Evolutionary conservation across 1,140 invertebrate species (phyloP).

Genomic region (Cardiocondyla obscurior): DNA sequence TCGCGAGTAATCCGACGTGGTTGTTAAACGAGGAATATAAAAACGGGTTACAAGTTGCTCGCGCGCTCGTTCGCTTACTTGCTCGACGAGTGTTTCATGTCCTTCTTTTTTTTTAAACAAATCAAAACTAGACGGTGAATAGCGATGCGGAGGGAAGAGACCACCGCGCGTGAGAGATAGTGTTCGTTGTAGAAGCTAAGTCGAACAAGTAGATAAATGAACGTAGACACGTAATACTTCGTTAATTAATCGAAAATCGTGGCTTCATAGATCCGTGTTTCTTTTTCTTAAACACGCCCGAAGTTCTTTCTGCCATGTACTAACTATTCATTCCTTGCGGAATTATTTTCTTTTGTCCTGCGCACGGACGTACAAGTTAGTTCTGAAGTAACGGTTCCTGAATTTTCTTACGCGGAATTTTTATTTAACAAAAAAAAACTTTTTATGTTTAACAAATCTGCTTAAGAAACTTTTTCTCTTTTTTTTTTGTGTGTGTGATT

Average conservation of each 20-base stretch:
- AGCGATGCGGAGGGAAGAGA: neutral
- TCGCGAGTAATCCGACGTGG: slow-evolving; percentile 31
- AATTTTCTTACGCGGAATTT: neutral
- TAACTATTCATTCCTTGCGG: slow-evolving; percentile 59
- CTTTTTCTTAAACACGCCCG: slow-evolving; percentile 43
- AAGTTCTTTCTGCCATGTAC: slow-evolving; percentile 27
- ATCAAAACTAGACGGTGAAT: slow-evolving; percentile 23
- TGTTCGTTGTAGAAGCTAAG: slow-evolving; percentile 30
- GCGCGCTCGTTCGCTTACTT: slow-evolving; percentile 7
- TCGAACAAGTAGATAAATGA: slow-evolving; percentile 21
- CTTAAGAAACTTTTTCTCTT: neutral
- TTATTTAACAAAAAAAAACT: neutral
- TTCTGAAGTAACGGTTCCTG: slow-evolving; percentile 26
- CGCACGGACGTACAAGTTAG: neutral
- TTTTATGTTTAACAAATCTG: neutral
- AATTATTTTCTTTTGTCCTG: slow-evolving; percentile 37
- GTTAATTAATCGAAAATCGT: neutral
- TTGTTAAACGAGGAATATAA: neutral
- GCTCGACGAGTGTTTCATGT: slow-evolving; percentile 30
- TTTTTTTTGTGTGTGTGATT: too few species aligned
- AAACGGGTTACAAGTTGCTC: slow-evolving; percentile 45
- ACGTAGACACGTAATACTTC: slow-evolving; percentile 15
- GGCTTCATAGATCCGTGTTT: neutral
- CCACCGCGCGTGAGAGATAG: neutral
- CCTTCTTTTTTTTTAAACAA: neutral